Base-by-base conservation (phyloP, 2,797 vertebrate species). In the Xiphophorus birchmanni region DNA sequence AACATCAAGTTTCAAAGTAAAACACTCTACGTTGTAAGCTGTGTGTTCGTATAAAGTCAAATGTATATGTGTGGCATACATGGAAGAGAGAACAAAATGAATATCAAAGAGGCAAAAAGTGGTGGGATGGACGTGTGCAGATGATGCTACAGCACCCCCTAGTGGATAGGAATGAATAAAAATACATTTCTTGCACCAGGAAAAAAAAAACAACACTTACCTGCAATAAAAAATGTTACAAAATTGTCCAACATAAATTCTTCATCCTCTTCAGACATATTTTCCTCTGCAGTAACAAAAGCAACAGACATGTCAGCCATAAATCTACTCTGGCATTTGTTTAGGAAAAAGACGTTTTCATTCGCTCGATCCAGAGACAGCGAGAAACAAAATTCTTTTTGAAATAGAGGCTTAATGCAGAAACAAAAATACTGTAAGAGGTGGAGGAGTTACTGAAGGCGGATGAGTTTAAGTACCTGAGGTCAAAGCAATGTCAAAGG, bases 201-300 rank as follows among this genome's bases (percentile, higher is more conserved):
- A 29, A 26, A 15, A 2, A 2, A 45, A 13, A 35, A 0, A 0
- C 12, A 23, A 15, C 29, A 95, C 97, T 78, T 69, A 98, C 98
- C 98, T 0, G 96, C 97, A 37, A 98, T 95, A 90, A 99, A 97
- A 93, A 98, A 97, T 17, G 97, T 97, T 67, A 99, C 88, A 15
- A 99, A 97, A 78, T 99, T 99, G 91, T 99, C 98, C 90, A 98
- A 63, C 93, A 99, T 96, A 5, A 92, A 82, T 90, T 98, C 96
- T 18, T 94, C 87, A 40, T 97, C 96, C 0, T 98, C 95, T 83
- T 91, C 91, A 9, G 94, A 93, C 32, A 91, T 89, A 35, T 93
- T 95, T 79, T 96, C 89, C 78, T 96, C 97, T 98, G 91, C n/a
- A 79, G 7, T 72, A 86, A 74, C 4, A 85, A 18, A 26, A 76